Base-by-base conservation (phyloP, 2,797 vertebrate species). In the Sandelia bainsii region DNA sequence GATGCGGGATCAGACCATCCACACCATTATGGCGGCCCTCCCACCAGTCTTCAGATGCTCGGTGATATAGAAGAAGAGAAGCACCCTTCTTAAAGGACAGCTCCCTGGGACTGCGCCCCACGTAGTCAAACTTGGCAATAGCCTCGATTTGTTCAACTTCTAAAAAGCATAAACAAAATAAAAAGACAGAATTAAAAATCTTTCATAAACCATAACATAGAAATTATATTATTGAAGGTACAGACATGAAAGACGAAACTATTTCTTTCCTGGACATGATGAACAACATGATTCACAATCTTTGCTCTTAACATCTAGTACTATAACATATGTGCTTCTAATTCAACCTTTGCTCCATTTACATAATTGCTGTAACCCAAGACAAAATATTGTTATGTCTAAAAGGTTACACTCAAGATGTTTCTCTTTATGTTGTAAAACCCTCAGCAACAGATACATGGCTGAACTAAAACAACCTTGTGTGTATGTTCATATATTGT, bases 141-240 rank as follows among this genome's bases (percentile, higher is more conserved):
- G 97, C 97, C 86, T 98, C 97, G 0, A 98, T 98, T 93, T 97
- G 97, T 85, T 98, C 97, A 66, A 96, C 94, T 90, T 98, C 97
- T 98, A 89, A 29, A 92, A 85, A 32, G 59, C 3, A 72, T 6
- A 56, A 60, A 70, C 1, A 27, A 27, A 29, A 53, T 8, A 63
- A 46, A 74, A 2, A 58, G 8, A 52, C 27, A 48, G 34, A 0
- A 34, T 50, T 3, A 25, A 25, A 9, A 42, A 11, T 44, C 13
- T 1, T 13, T 42, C 29, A 45, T 12, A 11, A 14, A 60, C n/a
- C 3, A 23, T 8, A 51, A 39, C 22, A 42, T 37, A 16, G 29
- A 11, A 42, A 42, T 6, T 25, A 22, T 62, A 25, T 65, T 23
- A 22, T 8, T 53, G 5, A 14, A 62, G 32, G 10, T 42, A 17